Percentiles rank a stretch among this genome's conserved stretches.
Conservation (phyloP, 2,888 invertebrate species). For the Achlya flavicornis region DNA sequence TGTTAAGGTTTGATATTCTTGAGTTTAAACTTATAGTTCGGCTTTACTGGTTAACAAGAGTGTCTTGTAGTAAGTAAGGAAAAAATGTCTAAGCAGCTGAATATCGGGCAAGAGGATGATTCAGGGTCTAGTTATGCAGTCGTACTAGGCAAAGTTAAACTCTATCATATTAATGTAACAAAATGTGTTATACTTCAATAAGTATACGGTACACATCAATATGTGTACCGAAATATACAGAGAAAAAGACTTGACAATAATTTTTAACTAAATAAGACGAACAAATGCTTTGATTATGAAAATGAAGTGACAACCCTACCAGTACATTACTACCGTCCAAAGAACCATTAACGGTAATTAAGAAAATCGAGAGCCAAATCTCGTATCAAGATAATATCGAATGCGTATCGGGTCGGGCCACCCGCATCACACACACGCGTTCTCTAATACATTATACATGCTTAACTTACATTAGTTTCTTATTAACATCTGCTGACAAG, state of each 20-base stretch:
- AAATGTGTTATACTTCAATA: no score
- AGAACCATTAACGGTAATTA: conserved; percentile 79
- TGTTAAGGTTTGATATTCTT: background rate
- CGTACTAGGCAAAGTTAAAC: no score
- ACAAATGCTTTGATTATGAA: no score
- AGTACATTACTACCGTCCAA: conserved; percentile 53
- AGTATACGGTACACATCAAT: no score
- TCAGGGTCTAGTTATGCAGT: no score
- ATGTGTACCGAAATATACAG: no score
- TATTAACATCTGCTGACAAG: conserved; percentile 54
- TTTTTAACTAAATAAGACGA: no score
- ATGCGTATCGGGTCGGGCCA: conserved; percentile 71
- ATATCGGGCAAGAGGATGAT: background rate
- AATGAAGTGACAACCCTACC: conserved; percentile 34
- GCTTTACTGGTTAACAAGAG: background rate
- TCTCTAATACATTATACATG: conserved; percentile 72
- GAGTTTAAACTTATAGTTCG: background rate
- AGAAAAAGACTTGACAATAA: no score
- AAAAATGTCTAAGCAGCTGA: background rate
- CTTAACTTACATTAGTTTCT: conserved; percentile 60
- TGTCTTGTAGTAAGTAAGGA: background rate
- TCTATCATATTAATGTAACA: no score
- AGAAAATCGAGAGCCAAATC: conserved; percentile 75
- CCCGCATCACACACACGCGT: conserved; percentile 59
- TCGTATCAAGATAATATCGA: conserved; percentile 74